phyloP scores from a whole-genome alignment of 2,797 vertebrate genomes.

The Heterohyrax brucei region DNA sequence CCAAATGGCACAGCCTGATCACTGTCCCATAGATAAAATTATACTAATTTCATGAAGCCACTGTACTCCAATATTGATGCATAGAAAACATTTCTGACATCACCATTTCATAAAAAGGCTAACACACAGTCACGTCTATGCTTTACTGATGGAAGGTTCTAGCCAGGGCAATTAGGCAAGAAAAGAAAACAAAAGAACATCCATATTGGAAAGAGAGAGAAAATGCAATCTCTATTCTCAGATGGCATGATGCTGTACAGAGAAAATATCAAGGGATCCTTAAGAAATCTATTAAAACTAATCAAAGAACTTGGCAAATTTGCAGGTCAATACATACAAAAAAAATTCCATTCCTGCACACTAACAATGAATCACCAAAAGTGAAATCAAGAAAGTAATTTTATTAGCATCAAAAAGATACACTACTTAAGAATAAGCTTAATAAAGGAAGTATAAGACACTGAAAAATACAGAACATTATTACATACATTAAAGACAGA shows the following conservation, averaged over 20 bases:
- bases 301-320: slow-evolving; percentile 15
- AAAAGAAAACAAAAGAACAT: not conserved
- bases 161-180: slow-evolving; percentile 29
- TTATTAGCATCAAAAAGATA: slow-evolving; percentile 28
- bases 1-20: not conserved
- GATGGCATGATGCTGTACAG: not conserved
- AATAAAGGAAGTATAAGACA: too few species aligned
- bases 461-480: too few species aligned
- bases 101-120: slow-evolving; percentile 59
- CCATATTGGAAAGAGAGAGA: not conserved
- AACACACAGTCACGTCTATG: not conserved
- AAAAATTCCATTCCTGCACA: slow-evolving; percentile 35
- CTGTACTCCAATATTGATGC: not conserved
- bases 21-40: not conserved
- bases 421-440: not conserved
- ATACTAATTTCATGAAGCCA: slow-evolving; percentile 34
- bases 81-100: not conserved
- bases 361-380: slow-evolving; percentile 52
- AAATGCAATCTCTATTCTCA: not conserved
- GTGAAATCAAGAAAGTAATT: slow-evolving; percentile 46
- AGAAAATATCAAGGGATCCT: slow-evolving; percentile 36
- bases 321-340: not conserved
- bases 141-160: not conserved
- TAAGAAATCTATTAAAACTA: slow-evolving; percentile 11
- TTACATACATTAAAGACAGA: too few species aligned